Conservation (phyloP, 2,797 vertebrate species). For the Chaenodraco wilsoni region DNA sequence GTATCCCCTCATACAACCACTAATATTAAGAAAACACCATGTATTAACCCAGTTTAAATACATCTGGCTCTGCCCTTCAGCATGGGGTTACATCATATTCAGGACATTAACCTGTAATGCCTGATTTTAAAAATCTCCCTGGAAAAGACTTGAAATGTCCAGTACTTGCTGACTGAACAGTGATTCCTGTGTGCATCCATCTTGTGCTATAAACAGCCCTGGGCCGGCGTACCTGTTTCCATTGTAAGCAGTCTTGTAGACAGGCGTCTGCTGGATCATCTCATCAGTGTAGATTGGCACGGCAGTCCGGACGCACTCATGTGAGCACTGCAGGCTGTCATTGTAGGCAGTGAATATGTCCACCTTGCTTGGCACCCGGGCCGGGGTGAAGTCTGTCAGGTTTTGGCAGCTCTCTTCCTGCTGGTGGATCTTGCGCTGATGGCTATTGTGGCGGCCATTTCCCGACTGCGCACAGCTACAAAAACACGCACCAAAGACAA, state of each 20-base stretch:
- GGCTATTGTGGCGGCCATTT: slow-evolving; percentile 92
- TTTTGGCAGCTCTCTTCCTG: slow-evolving; percentile 99
- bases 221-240: slow-evolving; percentile 91
- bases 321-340: slow-evolving; percentile 96
- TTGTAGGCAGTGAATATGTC: slow-evolving; percentile 99
- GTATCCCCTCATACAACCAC: background rate
- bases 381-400: slow-evolving; percentile 95
- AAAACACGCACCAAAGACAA: slow-evolving; percentile 89
- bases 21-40: slow-evolving; percentile 7
- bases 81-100: slow-evolving; percentile 6
- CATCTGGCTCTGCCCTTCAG: background rate
- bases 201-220: background rate
- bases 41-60: slow-evolving; percentile 16
- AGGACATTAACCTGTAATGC: slow-evolving; percentile 12
- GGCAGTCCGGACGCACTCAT: slow-evolving; percentile 93
- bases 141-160: background rate
- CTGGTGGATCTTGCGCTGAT: slow-evolving; percentile 97
- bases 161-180: slow-evolving; percentile 6
- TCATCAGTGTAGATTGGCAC: slow-evolving; percentile 94
- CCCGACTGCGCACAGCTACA: slow-evolving; percentile 96
- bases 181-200: background rate
- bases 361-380: slow-evolving; percentile 94
- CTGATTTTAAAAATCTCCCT: background rate
- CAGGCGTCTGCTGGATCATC: slow-evolving; percentile 91
- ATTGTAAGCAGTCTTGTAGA: slow-evolving; percentile 95